phyloP scores from a whole-genome alignment of 2,113 vertebrate species.

The Colaptes auratus region DNA sequence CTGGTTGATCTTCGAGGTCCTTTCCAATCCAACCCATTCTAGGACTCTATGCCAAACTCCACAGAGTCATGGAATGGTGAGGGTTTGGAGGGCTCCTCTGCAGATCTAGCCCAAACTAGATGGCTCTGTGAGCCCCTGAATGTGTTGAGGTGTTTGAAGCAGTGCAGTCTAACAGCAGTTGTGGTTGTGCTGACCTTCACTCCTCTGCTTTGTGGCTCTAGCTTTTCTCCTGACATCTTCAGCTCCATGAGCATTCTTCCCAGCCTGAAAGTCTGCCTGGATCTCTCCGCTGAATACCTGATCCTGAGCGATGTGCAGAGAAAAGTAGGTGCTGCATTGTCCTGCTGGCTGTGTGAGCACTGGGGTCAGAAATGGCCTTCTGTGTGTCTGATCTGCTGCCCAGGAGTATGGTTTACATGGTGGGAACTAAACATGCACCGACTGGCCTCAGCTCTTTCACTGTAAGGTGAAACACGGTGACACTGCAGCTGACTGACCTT shows the following conservation, averaged over 20 bases:
- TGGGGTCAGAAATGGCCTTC: not conserved
- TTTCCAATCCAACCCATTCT: no score
- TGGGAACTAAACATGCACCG: not conserved
- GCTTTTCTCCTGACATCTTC: constrained; percentile 93
- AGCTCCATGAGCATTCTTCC: constrained; percentile 86
- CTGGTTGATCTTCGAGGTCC: no score
- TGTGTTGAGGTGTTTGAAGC: not conserved
- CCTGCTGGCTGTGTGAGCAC: not conserved
- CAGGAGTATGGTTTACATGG: not conserved
- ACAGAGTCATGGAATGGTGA: no score
- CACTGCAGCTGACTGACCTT: not conserved
- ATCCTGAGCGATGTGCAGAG: constrained; percentile 95
- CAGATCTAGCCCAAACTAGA: no score
- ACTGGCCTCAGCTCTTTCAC: not conserved
- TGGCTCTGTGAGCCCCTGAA: not conserved
- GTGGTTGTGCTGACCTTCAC: not conserved
- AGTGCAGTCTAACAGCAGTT: not conserved
- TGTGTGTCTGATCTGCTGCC: not conserved
- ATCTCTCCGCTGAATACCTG: constrained; percentile 92
- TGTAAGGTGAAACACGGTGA: not conserved
- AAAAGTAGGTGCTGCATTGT: constrained; percentile 81
- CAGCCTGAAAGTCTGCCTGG: constrained; percentile 93
- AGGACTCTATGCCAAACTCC: no score
- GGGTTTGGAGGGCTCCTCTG: no score
- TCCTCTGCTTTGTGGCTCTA: constrained; percentile 42